These are phyloP conservation scores for Perizoma affinitatum DNA, from an alignment of 2,888 invertebrate genomes.

Conservation along the genomic window DNA sequence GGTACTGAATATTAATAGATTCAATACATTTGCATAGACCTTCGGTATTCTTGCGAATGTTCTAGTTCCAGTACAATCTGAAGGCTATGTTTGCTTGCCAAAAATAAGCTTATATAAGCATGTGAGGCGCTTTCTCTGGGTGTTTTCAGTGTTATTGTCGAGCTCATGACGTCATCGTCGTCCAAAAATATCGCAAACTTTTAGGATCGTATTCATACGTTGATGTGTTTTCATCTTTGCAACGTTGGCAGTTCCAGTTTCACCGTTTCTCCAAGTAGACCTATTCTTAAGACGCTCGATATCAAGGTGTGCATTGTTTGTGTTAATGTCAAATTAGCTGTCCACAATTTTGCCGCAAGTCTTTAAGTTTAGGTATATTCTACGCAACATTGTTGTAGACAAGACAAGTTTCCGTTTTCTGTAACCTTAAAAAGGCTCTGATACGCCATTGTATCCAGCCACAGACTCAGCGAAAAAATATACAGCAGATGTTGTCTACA, in stretches of 20 bases:
- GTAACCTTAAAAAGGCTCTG: slow-evolving; percentile 21
- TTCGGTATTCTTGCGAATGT: slow-evolving; percentile 22
- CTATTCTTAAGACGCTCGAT: no score
- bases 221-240: no score
- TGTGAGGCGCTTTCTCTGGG: slow-evolving; percentile 6
- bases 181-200: not conserved
- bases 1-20: slow-evolving; percentile 33
- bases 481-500: slow-evolving; percentile 36
- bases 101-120: slow-evolving; percentile 24
- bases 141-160: slow-evolving; percentile 8
- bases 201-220: no score
- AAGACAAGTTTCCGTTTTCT: slow-evolving; percentile 1
- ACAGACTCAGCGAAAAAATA: slow-evolving; percentile 32
- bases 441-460: slow-evolving; percentile 16
- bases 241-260: no score
- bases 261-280: no score
- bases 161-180: slow-evolving; percentile 13
- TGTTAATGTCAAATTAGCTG: no score
- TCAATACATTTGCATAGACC: slow-evolving; percentile 31
- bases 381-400: not conserved
- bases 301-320: no score
- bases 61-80: slow-evolving; percentile 25
- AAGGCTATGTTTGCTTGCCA: slow-evolving; percentile 29
- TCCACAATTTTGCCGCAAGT: no score
- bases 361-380: not conserved